Evolutionary conservation across 2,888 invertebrate species (phyloP).

Genomic region (Parascotia fuliginaria): DNA sequence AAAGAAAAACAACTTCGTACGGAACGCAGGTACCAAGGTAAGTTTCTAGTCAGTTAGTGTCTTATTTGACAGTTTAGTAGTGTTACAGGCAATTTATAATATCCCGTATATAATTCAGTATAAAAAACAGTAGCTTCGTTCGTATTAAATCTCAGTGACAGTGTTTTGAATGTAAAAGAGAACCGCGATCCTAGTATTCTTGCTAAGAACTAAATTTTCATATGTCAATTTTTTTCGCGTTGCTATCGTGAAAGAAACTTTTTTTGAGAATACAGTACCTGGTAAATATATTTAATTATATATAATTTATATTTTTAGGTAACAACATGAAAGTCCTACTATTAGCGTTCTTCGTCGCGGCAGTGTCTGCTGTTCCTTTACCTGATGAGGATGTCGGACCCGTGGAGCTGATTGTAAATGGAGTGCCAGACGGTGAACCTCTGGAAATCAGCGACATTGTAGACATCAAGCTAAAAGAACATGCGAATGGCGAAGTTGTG

Average conservation of each 20-base stretch:
- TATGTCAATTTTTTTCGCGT: too few relatives aligned
- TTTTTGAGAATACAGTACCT: too few relatives aligned
- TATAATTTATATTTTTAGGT: constrained; percentile 40
- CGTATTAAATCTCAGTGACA: too few relatives aligned
- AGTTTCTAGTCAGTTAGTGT: constrained; percentile 24
- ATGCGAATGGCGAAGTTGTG: constrained; percentile 51
- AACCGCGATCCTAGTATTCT: too few relatives aligned
- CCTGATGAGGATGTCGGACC: constrained; percentile 53
- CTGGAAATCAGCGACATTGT: constrained; percentile 60
- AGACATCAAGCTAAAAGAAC: constrained; percentile 60
- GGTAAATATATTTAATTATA: too few relatives aligned
- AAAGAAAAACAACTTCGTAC: constrained; percentile 42
- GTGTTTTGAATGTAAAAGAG: too few relatives aligned
- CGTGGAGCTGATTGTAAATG: constrained; percentile 66
- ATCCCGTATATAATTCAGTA: background rate
- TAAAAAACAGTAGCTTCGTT: too few relatives aligned
- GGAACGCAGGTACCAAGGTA: constrained; percentile 55
- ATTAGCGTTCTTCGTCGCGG: constrained; percentile 62
- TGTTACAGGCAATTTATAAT: constrained; percentile 5
- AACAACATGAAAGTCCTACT: constrained; percentile 65
- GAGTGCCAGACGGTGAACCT: constrained; percentile 60
- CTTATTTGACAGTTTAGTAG: constrained; percentile 8
- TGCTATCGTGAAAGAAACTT: too few relatives aligned
- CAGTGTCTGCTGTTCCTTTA: constrained; percentile 57
- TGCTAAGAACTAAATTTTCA: too few relatives aligned